phyloP scores from a whole-genome alignment of 1,140 invertebrate species.

The Branchinecta lynchi region DNA sequence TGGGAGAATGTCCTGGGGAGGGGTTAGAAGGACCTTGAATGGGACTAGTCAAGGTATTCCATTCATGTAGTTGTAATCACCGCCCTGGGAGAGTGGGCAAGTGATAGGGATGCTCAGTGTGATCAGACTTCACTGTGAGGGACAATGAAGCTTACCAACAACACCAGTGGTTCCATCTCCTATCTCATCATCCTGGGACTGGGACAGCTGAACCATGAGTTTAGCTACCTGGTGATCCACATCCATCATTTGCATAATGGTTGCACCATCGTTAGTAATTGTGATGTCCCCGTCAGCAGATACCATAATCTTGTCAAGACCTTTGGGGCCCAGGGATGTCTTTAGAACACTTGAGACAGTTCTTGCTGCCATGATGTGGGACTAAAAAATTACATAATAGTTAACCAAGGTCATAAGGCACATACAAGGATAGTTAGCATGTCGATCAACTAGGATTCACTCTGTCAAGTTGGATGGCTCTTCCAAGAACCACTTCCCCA shows the following conservation, averaged over 20 bases:
- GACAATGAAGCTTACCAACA: slow-evolving; percentile 45
- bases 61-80: too few relatives aligned
- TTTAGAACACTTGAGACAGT: slow-evolving; percentile 74
- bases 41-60: too few relatives aligned
- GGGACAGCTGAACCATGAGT: slow-evolving; percentile 90
- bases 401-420: too few relatives aligned
- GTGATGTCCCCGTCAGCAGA: slow-evolving; percentile 95
- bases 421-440: too few relatives aligned
- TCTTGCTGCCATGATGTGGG: slow-evolving; percentile 87
- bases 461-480: background rate
- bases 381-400: slow-evolving; percentile 41
- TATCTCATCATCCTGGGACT: slow-evolving; percentile 99
- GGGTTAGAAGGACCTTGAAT: too few relatives aligned
- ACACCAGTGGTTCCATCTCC: slow-evolving; percentile 99
- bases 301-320: slow-evolving; percentile 92
- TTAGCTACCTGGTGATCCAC: slow-evolving; percentile 98
- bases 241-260: slow-evolving; percentile 97
- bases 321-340: slow-evolving; percentile 92
- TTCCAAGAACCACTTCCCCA: background rate
- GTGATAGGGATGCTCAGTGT: too few relatives aligned
- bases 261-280: slow-evolving; percentile 98
- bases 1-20: too few relatives aligned
- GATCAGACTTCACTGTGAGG: too few relatives aligned
- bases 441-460: background rate
- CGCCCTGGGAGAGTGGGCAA: too few relatives aligned